Conservation (phyloP, 2,797 vertebrate species). For the Cirrhinus molitorella region DNA sequence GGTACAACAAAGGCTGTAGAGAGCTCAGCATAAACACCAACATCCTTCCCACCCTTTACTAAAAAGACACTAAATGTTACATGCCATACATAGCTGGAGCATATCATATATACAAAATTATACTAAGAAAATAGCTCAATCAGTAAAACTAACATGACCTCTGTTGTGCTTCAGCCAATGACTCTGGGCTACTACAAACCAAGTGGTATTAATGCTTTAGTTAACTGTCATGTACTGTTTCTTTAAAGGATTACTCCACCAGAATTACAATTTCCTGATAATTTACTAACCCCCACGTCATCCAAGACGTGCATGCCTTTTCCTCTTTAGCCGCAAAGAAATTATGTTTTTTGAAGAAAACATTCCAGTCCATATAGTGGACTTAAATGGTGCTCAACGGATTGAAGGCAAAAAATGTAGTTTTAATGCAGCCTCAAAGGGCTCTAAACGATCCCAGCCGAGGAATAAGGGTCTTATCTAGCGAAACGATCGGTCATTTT, state of each 20-base stretch:
- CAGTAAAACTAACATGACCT: constrained; percentile 11
- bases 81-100: constrained; percentile 21
- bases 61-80: constrained; percentile 60
- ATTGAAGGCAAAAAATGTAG: no score
- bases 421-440: no score
- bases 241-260: neutral
- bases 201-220: neutral
- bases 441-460: no score
- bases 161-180: neutral
- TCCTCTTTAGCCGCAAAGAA: no score
- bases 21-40: constrained; percentile 67
- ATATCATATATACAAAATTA: constrained; percentile 27
- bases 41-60: constrained; percentile 17
- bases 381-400: no score
- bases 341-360: no score
- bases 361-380: no score
- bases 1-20: constrained; percentile 65
- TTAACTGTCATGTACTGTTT: neutral
- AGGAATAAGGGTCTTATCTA: no score
- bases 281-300: no score
- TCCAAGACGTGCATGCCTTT: no score
- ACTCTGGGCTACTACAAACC: neutral
- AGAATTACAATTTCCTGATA: no score
- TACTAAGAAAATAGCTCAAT: neutral
- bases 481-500: no score